Percentiles rank a stretch among this genome's conserved stretches.
Conservation (phyloP, 1,140 invertebrate species). For the Sweltsa coloradensis region DNA sequence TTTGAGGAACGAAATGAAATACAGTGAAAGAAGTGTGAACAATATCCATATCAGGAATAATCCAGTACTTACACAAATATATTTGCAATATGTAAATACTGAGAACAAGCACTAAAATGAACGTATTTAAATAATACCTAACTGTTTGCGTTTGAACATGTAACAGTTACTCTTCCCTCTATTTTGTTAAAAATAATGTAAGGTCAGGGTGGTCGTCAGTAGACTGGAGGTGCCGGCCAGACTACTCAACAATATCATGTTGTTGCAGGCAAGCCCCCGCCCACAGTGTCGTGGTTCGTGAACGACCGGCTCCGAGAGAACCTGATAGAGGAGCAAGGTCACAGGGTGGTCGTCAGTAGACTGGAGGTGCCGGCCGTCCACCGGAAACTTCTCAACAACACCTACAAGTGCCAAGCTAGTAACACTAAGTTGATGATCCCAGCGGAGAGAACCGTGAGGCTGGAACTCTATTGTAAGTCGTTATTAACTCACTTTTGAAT, state of each 20-base stretch:
- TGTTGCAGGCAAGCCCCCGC: conserved; percentile 63
- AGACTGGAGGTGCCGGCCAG: conserved; percentile 54
- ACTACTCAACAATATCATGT: conserved; percentile 63
- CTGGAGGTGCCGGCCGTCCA: conserved; percentile 55
- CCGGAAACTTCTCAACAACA: conserved; percentile 64
- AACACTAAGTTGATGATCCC: conserved; percentile 76
- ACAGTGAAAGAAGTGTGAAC: too few species aligned
- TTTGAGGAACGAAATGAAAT: too few species aligned
- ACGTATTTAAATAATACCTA: too few species aligned
- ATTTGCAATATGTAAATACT: too few species aligned
- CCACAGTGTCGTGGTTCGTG: conserved; percentile 63
- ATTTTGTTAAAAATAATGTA: too few species aligned
- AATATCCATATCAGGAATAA: too few species aligned
- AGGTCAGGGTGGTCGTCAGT: conserved; percentile 61
- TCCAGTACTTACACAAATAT: too few species aligned
- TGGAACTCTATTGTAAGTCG: conserved; percentile 72
- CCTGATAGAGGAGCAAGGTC: conserved; percentile 38
- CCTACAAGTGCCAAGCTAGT: conserved; percentile 71
- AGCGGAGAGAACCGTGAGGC: conserved; percentile 57
- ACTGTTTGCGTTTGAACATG: too few species aligned
- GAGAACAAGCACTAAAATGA: too few species aligned
- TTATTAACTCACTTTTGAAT: too few species aligned
- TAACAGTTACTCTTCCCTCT: too few species aligned
- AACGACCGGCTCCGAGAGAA: conserved; percentile 48
- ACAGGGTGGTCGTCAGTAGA: conserved; percentile 59